Conservation (phyloP, 2,113 vertebrate genomes). For the Aplodontia rufa region DNA sequence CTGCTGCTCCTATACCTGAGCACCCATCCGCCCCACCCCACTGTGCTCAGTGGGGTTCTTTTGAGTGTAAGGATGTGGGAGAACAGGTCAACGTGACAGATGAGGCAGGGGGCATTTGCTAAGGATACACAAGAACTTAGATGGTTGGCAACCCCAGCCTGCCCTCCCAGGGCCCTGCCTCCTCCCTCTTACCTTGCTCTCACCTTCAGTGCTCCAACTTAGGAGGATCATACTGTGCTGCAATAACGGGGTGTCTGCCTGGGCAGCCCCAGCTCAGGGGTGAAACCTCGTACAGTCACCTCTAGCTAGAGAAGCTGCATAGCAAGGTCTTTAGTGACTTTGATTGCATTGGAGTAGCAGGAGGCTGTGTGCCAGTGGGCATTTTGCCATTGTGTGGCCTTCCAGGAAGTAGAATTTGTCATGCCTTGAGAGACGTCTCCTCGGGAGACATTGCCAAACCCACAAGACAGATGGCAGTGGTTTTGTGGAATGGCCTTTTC, state of each 20-base stretch:
- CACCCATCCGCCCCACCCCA: too few species aligned
- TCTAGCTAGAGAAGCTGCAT: neutral
- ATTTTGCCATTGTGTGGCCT: neutral
- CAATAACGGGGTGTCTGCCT: neutral
- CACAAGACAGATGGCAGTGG: neutral
- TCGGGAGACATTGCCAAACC: neutral
- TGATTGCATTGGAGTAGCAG: too few species aligned
- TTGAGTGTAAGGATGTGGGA: too few species aligned
- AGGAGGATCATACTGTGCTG: neutral
- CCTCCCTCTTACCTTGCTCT: neutral
- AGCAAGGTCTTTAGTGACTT: neutral
- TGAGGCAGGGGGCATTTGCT: neutral
- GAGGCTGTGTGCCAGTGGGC: neutral
- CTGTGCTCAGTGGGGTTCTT: neutral
- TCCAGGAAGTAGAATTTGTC: neutral
- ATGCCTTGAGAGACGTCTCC: neutral
- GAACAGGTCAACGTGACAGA: too few species aligned
- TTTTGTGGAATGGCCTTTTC: neutral
- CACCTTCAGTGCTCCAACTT: neutral
- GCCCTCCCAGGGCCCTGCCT: accelerated
- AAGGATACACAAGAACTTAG: neutral
- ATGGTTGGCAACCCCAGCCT: neutral
- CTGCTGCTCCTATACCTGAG: neutral
- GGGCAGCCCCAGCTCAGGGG: neutral
- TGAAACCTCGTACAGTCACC: neutral